Percentiles rank a stretch among this genome's conserved stretches.
Evolutionary conservation across 1,140 invertebrate species (phyloP).

Genomic region (Drosophila ananassae): DNA sequence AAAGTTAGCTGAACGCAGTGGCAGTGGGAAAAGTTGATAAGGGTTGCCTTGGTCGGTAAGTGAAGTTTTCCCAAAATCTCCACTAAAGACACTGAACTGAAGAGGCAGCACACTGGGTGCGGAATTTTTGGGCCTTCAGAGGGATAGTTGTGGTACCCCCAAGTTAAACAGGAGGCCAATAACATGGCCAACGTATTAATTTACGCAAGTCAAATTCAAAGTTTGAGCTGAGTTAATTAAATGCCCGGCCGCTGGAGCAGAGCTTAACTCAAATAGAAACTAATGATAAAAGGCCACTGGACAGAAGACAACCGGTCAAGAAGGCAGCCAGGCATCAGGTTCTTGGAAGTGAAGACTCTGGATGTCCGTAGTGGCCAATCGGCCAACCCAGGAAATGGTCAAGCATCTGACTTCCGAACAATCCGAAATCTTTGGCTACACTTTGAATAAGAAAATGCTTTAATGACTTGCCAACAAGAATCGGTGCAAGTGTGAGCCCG

Average conservation of each 20-base stretch:
- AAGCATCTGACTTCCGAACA: conserved; percentile 17
- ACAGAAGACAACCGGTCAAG: conserved; percentile 19
- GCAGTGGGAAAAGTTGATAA: conserved; percentile 43
- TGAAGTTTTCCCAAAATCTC: conserved; percentile 34
- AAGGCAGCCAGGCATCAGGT: conserved; percentile 9
- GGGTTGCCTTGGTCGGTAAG: conserved; percentile 23
- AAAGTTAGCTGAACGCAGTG: conserved; percentile 67
- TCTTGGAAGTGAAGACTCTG: conserved; percentile 1
- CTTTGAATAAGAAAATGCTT: conserved; percentile 23
- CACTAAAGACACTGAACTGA: conserved; percentile 34
- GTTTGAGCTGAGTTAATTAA: conserved; percentile 71
- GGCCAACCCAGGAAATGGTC: conserved; percentile 20
- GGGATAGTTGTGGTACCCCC: conserved; percentile 60
- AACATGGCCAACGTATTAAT: conserved; percentile 76
- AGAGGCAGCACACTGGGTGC: neutral
- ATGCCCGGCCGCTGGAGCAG: conserved; percentile 41
- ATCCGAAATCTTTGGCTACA: conserved; percentile 34
- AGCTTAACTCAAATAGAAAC: conserved; percentile 67
- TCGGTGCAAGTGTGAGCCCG: conserved; percentile 16
- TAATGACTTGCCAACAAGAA: conserved; percentile 28
- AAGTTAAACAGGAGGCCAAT: conserved; percentile 57
- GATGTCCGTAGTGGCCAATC: conserved; percentile 10
- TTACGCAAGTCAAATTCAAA: conserved; percentile 58
- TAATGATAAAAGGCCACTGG: conserved; percentile 38
- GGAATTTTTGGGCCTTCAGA: conserved; percentile 6